Evolutionary conservation across 2,797 vertebrate species (phyloP), one percentile per base, ranked within the genome.

Genomic region (Chelmon rostratus): DNA sequence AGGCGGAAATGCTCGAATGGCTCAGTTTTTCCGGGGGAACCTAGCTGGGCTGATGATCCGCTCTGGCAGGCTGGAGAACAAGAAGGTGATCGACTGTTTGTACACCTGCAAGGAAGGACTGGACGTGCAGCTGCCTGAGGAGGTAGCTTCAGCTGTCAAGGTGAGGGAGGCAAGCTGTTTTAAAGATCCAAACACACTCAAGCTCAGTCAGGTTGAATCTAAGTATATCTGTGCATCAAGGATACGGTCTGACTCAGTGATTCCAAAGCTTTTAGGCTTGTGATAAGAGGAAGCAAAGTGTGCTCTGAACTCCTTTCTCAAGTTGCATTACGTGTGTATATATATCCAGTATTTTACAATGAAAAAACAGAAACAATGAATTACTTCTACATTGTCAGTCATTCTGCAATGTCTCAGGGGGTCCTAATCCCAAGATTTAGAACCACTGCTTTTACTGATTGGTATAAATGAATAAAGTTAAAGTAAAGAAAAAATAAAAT

Each of bases 81-180:
- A 98, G 95, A 98, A 98, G 78, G 98, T 99, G 89, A 99, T 99
- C 1, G 98, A 99, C 91, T 99, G 98, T 79, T 94, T 99, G 12
- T 99, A 99, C 66, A 99, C 98, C 28, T 99, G 98, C 95, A 99
- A 99, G 69, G 98, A 99, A 88, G 98, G 98, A 1, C 96, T 99
- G 82, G 97, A 99, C 11, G 93, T 99, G 78, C 97, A 97, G 78
- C 89, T 95, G 68, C 91, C 97, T 0, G 97, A 97, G 12, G 97
- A 97, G 16, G 88, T 95, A 0, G 91, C 96, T 81, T 95, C 96
- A 72, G 93, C 96, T 7, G 86, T 99, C 83, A 97, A 98, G 98
- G 98, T 99, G 77, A 92, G 87, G 38, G 68, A 10, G 37, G 4
- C 16, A 31, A 37, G 73, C 38, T 19, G 42, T 31, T 64, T 21